A percentile compares a stretch with the other conserved stretches of the same genome.
These are phyloP conservation scores for Rousettus madagascariensis DNA, from an alignment of 2,797 vertebrate species.

Conservation along the genomic window DNA sequence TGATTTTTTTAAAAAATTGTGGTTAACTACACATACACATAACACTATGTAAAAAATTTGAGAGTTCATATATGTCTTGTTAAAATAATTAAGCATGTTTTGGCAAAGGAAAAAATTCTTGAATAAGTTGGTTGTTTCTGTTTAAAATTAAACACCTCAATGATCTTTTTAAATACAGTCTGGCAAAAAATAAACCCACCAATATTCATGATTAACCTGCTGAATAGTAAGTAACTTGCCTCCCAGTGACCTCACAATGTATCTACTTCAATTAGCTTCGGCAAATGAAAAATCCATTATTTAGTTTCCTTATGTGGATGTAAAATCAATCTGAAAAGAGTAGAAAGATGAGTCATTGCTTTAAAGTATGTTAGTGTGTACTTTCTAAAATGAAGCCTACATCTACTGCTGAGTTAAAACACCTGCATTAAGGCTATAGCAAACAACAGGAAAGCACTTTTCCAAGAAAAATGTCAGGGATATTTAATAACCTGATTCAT, in stretches of 20 bases:
- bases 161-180: slow-evolving; percentile 13
- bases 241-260: slow-evolving; percentile 50
- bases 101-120: slow-evolving; percentile 23
- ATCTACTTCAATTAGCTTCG: slow-evolving; percentile 53
- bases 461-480: slow-evolving; percentile 58
- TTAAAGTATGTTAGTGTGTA: slow-evolving; percentile 53
- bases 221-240: slow-evolving; percentile 48
- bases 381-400: slow-evolving; percentile 57
- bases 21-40: neutral
- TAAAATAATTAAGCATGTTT: slow-evolving; percentile 44
- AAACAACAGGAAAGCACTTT: slow-evolving; percentile 64
- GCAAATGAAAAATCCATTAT: slow-evolving; percentile 56
- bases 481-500: slow-evolving; percentile 67
- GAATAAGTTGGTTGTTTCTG: slow-evolving; percentile 36
- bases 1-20: neutral
- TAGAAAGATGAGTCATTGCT: slow-evolving; percentile 50
- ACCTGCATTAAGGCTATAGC: slow-evolving; percentile 38
- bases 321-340: slow-evolving; percentile 58
- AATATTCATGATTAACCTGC: slow-evolving; percentile 46
- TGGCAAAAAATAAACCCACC: slow-evolving; percentile 39
- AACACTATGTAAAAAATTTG: slow-evolving; percentile 24
- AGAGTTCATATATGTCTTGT: slow-evolving; percentile 1
- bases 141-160: slow-evolving; percentile 26
- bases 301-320: slow-evolving; percentile 41
- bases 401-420: slow-evolving; percentile 57